Evolutionary conservation across 2,888 invertebrate genomes (phyloP).

Genomic region (Hyppa rectilinea): DNA sequence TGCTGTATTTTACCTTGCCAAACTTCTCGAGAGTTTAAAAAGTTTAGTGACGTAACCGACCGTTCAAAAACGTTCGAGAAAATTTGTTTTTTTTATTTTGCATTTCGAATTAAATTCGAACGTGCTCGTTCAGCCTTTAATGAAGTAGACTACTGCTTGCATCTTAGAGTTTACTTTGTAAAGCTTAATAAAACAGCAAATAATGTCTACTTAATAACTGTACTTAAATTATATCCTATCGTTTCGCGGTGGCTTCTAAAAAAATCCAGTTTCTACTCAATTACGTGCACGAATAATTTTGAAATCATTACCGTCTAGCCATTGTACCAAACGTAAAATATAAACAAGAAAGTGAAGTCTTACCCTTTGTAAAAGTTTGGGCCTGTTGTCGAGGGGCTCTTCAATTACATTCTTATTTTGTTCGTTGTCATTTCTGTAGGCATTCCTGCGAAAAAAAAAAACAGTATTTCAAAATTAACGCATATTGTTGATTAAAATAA

Average conservation of each 20-base stretch:
- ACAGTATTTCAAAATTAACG: too few relatives aligned
- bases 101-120: constrained; percentile 23
- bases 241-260: background rate
- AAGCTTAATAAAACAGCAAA: background rate
- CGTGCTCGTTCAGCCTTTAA: constrained; percentile 11
- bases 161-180: constrained; percentile 11
- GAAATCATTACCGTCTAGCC: background rate
- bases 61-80: background rate
- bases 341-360: constrained; percentile 38
- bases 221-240: background rate
- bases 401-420: constrained; percentile 65
- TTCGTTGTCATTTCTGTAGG: constrained; percentile 78
- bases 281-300: background rate
- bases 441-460: constrained; percentile 69
- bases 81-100: background rate
- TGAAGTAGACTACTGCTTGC: background rate
- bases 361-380: constrained; percentile 89
- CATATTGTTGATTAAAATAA: too few relatives aligned
- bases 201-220: background rate
- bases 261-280: background rate
- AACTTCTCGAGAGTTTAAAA: constrained; percentile 17
- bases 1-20: constrained; percentile 16
- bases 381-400: constrained; percentile 92
- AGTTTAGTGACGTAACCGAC: background rate
- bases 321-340: constrained; percentile 7